Percentiles rank a stretch among this genome's conserved stretches.
Evolutionary conservation across 2,888 invertebrate genomes (phyloP).

Genomic region (Drosophila tanythrix): DNA sequence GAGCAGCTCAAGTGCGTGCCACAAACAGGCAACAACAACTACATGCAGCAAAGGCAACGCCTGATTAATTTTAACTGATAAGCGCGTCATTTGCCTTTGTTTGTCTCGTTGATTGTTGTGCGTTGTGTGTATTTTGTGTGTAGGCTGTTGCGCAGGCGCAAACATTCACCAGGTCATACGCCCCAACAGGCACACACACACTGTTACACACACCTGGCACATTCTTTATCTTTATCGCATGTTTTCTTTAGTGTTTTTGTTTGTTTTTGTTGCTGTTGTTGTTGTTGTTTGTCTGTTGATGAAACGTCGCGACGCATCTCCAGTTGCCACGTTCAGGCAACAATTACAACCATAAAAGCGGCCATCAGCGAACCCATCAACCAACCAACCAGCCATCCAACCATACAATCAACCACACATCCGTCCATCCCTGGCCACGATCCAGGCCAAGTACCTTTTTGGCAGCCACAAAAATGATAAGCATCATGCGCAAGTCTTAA

Average conservation of each 20-base stretch:
- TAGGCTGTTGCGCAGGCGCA: slow-evolving; percentile 79
- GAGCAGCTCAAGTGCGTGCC: slow-evolving; percentile 73
- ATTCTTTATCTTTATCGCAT: slow-evolving; percentile 76
- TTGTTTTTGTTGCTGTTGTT: slow-evolving; percentile 31
- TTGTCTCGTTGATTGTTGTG: slow-evolving; percentile 60
- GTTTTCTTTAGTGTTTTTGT: slow-evolving; percentile 48
- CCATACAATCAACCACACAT: not conserved
- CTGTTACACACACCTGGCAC: slow-evolving; percentile 39
- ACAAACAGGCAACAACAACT: slow-evolving; percentile 34
- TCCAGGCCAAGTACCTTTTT: slow-evolving; percentile 30
- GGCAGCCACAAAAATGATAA: slow-evolving; percentile 18
- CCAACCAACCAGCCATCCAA: slow-evolving; percentile 18
- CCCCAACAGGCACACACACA: slow-evolving; percentile 47
- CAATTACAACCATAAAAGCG: slow-evolving; percentile 61
- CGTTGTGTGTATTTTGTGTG: slow-evolving; percentile 51
- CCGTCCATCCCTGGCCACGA: slow-evolving; percentile 4
- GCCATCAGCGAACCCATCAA: slow-evolving; percentile 56
- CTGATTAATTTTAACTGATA: slow-evolving; percentile 80
- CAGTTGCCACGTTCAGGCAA: slow-evolving; percentile 52
- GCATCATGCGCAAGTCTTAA: slow-evolving; percentile 9
- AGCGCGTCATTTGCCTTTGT: slow-evolving; percentile 78
- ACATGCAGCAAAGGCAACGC: slow-evolving; percentile 65
- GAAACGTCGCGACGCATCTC: slow-evolving; percentile 53
- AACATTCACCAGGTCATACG: slow-evolving; percentile 78
- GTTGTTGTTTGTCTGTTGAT: slow-evolving; percentile 38